These are phyloP conservation scores for Bettongia penicillata DNA, from an alignment of 2,113 vertebrate genomes.

Conservation along the genomic window DNA sequence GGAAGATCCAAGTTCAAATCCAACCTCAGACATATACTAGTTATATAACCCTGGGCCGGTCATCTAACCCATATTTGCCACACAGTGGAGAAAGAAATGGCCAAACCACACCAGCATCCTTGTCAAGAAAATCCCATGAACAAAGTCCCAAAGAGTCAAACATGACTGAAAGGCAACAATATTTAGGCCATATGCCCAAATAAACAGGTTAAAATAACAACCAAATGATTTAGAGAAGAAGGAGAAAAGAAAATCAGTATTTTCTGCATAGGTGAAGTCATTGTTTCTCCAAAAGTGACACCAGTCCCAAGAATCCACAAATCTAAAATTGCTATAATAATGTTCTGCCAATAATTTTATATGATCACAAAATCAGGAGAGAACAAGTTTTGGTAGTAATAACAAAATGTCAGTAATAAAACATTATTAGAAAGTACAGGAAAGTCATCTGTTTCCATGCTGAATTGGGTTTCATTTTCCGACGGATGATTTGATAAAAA, in stretches of 20 bases:
- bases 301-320: constrained; percentile 43
- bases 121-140: neutral
- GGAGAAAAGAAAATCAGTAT: constrained; percentile 9
- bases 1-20: too few species aligned
- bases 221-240: constrained; percentile 11
- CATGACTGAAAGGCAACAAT: neutral
- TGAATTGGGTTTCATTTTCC: constrained; percentile 53
- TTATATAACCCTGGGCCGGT: too few species aligned
- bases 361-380: constrained; percentile 48
- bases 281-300: constrained; percentile 36
- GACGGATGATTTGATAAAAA: constrained; percentile 65
- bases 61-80: too few species aligned
- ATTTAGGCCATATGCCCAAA: neutral
- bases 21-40: too few species aligned
- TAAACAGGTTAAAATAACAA: constrained; percentile 38
- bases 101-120: neutral
- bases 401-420: constrained; percentile 63
- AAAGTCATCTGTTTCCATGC: constrained; percentile 23
- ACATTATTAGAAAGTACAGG: constrained; percentile 55
- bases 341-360: constrained; percentile 47
- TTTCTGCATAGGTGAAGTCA: constrained; percentile 31
- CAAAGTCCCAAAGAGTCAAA: neutral
- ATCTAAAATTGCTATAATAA: constrained; percentile 48
- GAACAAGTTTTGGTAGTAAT: constrained; percentile 46
- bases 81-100: neutral